Evolutionary conservation across 2,888 invertebrate species (phyloP).

Genomic region (Rhingia campestris): DNA sequence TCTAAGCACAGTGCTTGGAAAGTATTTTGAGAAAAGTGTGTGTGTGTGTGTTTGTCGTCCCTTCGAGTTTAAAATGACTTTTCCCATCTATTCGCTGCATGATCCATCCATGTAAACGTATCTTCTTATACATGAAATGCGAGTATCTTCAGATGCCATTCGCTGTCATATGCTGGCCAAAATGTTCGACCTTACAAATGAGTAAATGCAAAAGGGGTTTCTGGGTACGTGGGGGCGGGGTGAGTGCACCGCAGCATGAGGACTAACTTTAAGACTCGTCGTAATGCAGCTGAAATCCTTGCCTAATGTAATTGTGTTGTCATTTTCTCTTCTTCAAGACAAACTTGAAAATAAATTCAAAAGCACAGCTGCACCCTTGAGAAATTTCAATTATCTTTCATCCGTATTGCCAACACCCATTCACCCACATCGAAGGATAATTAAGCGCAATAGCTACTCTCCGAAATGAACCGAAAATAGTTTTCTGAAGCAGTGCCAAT

Average conservation of each 20-base stretch:
- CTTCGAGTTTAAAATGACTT: slow-evolving; percentile 53
- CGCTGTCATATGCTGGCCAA: slow-evolving; percentile 31
- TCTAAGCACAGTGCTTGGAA: slow-evolving; percentile 47
- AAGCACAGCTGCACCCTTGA: slow-evolving; percentile 44
- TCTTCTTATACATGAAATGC: slow-evolving; percentile 2
- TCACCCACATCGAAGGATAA: slow-evolving; percentile 27
- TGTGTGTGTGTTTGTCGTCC: slow-evolving; percentile 32
- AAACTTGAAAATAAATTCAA: slow-evolving; percentile 38
- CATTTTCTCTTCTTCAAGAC: slow-evolving; percentile 38
- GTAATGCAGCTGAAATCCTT: slow-evolving; percentile 40
- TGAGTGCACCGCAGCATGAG: slow-evolving; percentile 1
- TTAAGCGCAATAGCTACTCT: slow-evolving; percentile 55
- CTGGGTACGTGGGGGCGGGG: background rate
- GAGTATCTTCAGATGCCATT: slow-evolving; percentile 9
- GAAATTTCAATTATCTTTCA: slow-evolving; percentile 47
- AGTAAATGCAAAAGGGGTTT: background rate
- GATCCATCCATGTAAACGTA: slow-evolving; percentile 10
- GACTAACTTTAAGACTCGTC: slow-evolving; percentile 36
- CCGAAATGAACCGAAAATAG: slow-evolving; percentile 46
- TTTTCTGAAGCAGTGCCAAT: slow-evolving; percentile 65
- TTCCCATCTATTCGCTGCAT: slow-evolving; percentile 29
- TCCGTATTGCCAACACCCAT: background rate
- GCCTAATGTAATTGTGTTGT: slow-evolving; percentile 63
- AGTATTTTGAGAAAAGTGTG: slow-evolving; percentile 42
- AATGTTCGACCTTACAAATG: slow-evolving; percentile 23